Conservation (phyloP, 2,797 vertebrate genomes). For the Cryptoblepharus egeriae region DNA sequence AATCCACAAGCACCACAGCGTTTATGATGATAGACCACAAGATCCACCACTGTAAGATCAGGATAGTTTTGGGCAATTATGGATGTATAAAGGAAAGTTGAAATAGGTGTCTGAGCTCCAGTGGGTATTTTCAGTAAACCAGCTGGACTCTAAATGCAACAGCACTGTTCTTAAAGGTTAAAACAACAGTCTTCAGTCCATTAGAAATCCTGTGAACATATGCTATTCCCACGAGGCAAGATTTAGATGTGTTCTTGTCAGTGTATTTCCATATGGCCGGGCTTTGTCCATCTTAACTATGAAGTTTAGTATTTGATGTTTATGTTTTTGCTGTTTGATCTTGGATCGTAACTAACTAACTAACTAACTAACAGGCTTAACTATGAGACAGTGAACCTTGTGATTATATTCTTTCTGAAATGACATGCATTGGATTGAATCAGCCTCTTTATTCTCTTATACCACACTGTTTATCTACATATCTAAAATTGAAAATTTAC, state of each 20-base stretch:
- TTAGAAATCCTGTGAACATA: not conserved
- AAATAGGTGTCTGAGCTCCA: not conserved
- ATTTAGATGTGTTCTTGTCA: not conserved
- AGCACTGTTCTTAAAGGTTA: not conserved
- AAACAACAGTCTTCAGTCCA: not conserved
- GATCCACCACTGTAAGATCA: no score
- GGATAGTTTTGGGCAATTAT: no score
- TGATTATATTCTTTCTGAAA: not conserved
- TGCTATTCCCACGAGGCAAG: not conserved
- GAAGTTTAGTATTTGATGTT: no score
- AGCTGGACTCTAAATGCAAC: not conserved
- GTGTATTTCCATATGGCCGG: slow-evolving; percentile 6
- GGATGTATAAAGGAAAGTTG: not conserved
- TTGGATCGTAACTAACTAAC: no score
- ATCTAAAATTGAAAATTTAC: no score
- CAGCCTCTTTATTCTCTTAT: not conserved
- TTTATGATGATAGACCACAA: no score
- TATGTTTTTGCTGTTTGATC: no score
- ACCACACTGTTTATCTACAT: not conserved
- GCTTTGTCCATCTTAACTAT: not conserved
- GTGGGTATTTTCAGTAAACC: not conserved
- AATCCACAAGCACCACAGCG: no score
- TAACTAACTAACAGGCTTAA: no score
- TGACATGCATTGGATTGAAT: not conserved
- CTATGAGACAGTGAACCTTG: not conserved